These are phyloP conservation scores for Acrobasis repandana DNA, from an alignment of 2,888 invertebrate species.

Conservation along the genomic window DNA sequence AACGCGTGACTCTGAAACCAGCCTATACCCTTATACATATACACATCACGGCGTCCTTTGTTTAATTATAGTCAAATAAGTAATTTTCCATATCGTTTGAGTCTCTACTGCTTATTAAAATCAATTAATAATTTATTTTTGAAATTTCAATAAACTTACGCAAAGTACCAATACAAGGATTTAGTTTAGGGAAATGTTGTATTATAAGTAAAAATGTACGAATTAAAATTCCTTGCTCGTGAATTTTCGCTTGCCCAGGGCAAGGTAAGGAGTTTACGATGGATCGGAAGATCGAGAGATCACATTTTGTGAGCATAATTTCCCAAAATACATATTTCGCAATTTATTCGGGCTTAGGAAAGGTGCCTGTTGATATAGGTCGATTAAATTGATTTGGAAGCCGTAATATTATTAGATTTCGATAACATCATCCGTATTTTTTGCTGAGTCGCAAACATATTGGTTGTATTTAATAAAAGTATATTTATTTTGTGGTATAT, in stretches of 20 bases:
- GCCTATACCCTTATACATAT: conserved; percentile 12
- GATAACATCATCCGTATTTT: not conserved
- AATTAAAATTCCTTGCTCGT: conserved; percentile 1
- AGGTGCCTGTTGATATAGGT: conserved; percentile 13
- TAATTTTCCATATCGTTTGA: not conserved
- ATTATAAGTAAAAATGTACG: not conserved
- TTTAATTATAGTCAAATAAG: not conserved
- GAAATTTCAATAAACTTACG: no score
- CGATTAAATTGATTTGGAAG: conserved; percentile 12
- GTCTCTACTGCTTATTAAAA: not conserved
- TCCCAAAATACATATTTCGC: conserved; percentile 5
- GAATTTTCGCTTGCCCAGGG: not conserved
- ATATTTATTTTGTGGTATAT: no score
- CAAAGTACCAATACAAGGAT: no score
- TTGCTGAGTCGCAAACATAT: not conserved
- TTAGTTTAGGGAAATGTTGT: not conserved
- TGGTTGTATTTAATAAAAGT: no score
- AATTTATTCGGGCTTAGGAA: conserved; percentile 4
- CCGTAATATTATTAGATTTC: not conserved
- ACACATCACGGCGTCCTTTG: conserved; percentile 5
- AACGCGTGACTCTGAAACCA: no score
- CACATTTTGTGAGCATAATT: conserved; percentile 8
- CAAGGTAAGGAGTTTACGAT: not conserved
- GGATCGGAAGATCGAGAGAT: not conserved
- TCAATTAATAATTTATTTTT: no score